Evolutionary conservation across 2,113 vertebrate genomes (phyloP), one percentile per base, ranked within the genome.

Genomic region (Urocolius indicus): DNA sequence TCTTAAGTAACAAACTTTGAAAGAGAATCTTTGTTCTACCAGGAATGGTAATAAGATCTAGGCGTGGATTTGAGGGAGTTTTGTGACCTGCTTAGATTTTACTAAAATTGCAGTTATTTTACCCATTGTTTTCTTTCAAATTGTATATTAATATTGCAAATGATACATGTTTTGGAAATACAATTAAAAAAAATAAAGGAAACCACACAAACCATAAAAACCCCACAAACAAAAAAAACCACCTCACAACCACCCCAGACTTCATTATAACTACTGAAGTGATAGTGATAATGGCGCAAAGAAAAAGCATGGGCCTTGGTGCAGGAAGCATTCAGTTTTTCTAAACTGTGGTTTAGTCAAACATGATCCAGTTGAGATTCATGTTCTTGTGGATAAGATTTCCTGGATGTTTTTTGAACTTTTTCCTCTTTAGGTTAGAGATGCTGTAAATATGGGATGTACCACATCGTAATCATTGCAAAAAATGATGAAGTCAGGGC

Each of bases 221-320:
- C 16, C 20, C 21, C 34, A 38, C n/a, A 41, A 62, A 43, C 23
- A 21, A 66, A 45, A 46, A 27, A 36, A 36, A 61, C 14, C n/a
- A n/a, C n/a, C n/a, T 32, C 71, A 61, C 9, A 16, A 16, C 36
- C 52, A 14, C 8, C 17, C 22, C 3, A 24, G n/a, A 17, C 45
- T 89, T 94, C 11, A 10, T 79, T 93, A 79, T 73, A 45, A 91
- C n/a, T n/a, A n/a, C n/a, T n/a, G n/a, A n/a, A n/a, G n/a, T n/a
- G n/a, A n/a, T n/a, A 89, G 24, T 67, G 29, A 49, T 79, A 69
- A 11, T 13, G 22, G 74, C 22, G 79, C 43, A 59, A 81, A 84
- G 32, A 27, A 84, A 61, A 78, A 67, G 7, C 23, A 52, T 22
- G 24, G 29, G n/a, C 48, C 34, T 13, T 63, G 63, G 19, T 63